Conservation (phyloP, 2,888 invertebrate species). For the Dorcus parallelipipedus region DNA sequence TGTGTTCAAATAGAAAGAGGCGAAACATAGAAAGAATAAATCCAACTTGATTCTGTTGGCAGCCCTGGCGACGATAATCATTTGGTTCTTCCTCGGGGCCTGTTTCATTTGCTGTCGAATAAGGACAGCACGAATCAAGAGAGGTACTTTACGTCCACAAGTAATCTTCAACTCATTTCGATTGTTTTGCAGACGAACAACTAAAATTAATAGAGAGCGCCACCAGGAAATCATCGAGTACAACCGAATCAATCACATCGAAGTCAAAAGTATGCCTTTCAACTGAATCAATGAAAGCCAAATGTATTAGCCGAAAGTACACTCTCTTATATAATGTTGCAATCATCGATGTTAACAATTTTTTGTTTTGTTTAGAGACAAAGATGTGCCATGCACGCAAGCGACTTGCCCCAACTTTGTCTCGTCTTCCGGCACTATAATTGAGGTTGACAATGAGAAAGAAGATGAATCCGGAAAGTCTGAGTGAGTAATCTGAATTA, state of each 20-base stretch:
- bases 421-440: background rate
- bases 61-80: conserved; percentile 38
- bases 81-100: conserved; percentile 45
- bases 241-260: conserved; percentile 4
- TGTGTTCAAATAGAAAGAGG: conserved; percentile 2
- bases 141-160: background rate
- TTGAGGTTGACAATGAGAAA: background rate
- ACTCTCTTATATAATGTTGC: too few species aligned
- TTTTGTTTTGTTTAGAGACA: conserved; percentile 8
- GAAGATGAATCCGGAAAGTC: too few species aligned
- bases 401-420: conserved; percentile 7
- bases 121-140: conserved; percentile 17
- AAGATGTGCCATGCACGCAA: conserved; percentile 4
- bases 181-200: conserved; percentile 7
- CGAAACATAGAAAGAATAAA: conserved; percentile 14
- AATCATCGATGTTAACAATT: background rate
- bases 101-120: conserved; percentile 41
- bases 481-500: too few species aligned
- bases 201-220: conserved; percentile 8
- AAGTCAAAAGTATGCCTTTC: conserved; percentile 12
- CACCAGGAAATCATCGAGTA: background rate
- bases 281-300: conserved; percentile 10
- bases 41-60: conserved; percentile 31
- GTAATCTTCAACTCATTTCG: background rate
- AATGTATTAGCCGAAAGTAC: too few species aligned